These are phyloP conservation scores for Nemotelus nigrinus DNA, from an alignment of 2,888 invertebrate genomes.

Conservation along the genomic window DNA sequence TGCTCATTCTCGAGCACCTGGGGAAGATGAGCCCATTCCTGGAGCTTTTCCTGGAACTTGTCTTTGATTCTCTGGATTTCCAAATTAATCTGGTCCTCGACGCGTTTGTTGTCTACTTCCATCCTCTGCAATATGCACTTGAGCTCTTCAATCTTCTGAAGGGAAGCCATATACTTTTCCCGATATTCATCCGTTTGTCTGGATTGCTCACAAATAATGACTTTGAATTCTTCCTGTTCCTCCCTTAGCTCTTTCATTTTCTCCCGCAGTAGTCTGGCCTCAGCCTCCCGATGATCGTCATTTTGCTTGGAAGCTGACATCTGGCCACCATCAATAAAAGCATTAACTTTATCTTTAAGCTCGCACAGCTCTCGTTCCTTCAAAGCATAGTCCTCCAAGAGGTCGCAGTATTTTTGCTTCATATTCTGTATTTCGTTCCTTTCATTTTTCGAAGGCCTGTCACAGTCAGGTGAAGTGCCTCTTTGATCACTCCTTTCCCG, in stretches of 20 bases:
- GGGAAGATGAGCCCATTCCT: constrained; percentile 59
- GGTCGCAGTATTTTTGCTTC: constrained; percentile 60
- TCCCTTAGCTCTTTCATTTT: constrained; percentile 59
- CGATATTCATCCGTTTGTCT: constrained; percentile 59
- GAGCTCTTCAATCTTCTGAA: constrained; percentile 62
- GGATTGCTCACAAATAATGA: constrained; percentile 60
- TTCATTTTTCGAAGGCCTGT: not conserved
- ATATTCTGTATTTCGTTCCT: constrained; percentile 52
- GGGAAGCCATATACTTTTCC: constrained; percentile 60
- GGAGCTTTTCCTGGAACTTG: constrained; percentile 58
- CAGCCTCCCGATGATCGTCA: constrained; percentile 55
- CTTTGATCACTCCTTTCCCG: not conserved
- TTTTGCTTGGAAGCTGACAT: not conserved
- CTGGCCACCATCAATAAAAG: constrained; percentile 7
- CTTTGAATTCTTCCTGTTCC: constrained; percentile 60
- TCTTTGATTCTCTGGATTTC: constrained; percentile 59
- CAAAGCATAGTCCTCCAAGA: constrained; percentile 58
- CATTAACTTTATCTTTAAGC: constrained; percentile 33
- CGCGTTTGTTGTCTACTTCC: constrained; percentile 57
- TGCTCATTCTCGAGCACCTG: constrained; percentile 59
- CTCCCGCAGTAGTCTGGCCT: constrained; percentile 57
- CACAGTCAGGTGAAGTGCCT: constrained; percentile 34
- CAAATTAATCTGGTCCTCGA: constrained; percentile 62
- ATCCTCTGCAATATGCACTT: constrained; percentile 61
- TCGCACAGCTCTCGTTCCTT: constrained; percentile 57